These are phyloP conservation scores for Drosophila obscura DNA, from an alignment of 1,140 invertebrate species.

Conservation along the genomic window DNA sequence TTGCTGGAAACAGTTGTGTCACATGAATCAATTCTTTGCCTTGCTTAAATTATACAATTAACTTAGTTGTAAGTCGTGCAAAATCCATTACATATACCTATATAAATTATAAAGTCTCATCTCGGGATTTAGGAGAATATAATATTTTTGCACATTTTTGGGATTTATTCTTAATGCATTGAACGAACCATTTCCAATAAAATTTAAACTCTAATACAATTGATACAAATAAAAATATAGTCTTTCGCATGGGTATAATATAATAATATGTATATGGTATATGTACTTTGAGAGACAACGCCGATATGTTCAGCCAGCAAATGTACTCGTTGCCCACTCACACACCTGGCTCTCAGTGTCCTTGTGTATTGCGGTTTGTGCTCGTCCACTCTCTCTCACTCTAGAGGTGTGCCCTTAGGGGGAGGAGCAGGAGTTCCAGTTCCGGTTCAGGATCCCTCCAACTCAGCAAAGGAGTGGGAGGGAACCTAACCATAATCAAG, in stretches of 20 bases:
- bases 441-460: neutral
- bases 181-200: conserved; percentile 26
- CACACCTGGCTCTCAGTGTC: conserved; percentile 50
- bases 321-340: conserved; percentile 76
- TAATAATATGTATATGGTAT: neutral
- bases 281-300: conserved; percentile 69
- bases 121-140: conserved; percentile 8
- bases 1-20: conserved; percentile 10
- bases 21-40: conserved; percentile 12
- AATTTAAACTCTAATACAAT: conserved; percentile 32
- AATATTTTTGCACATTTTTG: conserved; percentile 47
- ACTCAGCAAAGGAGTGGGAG: conserved; percentile 30
- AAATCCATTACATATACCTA: conserved; percentile 5
- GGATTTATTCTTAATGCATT: conserved; percentile 33
- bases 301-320: conserved; percentile 79
- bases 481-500: neutral
- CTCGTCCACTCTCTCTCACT: conserved; percentile 39
- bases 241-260: conserved; percentile 8
- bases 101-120: conserved; percentile 39
- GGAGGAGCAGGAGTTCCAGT: conserved; percentile 15
- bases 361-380: conserved; percentile 9
- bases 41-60: conserved; percentile 26
- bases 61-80: conserved; percentile 2
- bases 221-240: conserved; percentile 18
- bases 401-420: conserved; percentile 11